Evolutionary conservation across 2,888 invertebrate genomes (phyloP).

Genomic region (Carcina quercana): DNA sequence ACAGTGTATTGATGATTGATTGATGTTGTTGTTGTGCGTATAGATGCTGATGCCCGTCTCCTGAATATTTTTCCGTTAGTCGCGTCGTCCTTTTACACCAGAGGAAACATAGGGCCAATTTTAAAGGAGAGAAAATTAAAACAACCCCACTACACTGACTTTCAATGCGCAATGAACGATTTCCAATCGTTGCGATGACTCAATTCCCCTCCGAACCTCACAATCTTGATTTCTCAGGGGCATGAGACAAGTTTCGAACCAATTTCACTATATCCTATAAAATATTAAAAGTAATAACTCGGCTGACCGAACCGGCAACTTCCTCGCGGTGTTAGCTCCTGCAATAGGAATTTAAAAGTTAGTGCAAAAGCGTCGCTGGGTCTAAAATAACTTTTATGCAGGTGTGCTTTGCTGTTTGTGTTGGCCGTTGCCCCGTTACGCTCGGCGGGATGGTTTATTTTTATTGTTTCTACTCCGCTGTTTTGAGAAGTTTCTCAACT

Average conservation of each 20-base stretch:
- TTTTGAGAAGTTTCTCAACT: no score
- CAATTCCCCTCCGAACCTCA: not conserved
- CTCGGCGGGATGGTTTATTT: conserved; percentile 8
- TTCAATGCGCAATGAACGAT: no score
- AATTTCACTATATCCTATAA: conserved; percentile 14
- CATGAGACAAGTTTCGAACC: conserved; percentile 11
- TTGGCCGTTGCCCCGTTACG: no score
- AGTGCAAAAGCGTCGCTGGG: conserved; percentile 9
- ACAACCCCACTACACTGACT: no score
- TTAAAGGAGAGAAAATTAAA: no score
- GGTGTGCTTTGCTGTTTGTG: conserved; percentile 10
- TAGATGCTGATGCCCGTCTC: no score
- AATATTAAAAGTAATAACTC: conserved; percentile 15
- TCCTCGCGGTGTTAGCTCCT: conserved; percentile 5
- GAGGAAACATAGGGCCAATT: no score
- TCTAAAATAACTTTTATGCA: conserved; percentile 13
- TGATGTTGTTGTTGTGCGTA: no score
- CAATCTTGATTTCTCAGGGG: conserved; percentile 8
- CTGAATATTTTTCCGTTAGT: no score
- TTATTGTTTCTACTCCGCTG: not conserved
- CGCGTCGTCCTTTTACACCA: no score
- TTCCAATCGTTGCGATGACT: no score
- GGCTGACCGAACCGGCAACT: conserved; percentile 9
- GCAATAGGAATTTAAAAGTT: conserved; percentile 13
- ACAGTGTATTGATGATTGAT: no score